Percentiles rank a stretch among this genome's conserved stretches.
Evolutionary conservation across 1,140 invertebrate species (phyloP).

Genomic region (Eumaeus atala): DNA sequence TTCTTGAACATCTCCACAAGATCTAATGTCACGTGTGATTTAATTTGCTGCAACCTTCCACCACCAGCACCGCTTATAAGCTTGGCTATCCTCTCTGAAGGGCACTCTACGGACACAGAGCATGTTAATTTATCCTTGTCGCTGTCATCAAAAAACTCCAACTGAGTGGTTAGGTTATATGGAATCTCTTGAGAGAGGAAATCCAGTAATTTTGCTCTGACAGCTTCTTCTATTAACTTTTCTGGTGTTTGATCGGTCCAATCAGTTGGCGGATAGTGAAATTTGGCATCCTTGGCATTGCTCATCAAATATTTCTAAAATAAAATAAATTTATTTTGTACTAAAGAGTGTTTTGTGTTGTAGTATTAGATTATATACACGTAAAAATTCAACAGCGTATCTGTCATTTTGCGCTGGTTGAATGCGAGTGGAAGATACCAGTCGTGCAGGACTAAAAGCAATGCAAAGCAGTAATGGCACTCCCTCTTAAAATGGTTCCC

Average conservation of each 20-base stretch:
- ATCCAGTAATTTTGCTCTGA: conserved; percentile 87
- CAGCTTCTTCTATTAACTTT: conserved; percentile 80
- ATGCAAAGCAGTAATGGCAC: too few species aligned
- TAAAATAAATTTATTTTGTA: conserved; percentile 22
- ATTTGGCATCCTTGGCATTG: conserved; percentile 77
- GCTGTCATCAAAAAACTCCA: conserved; percentile 81
- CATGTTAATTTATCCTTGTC: conserved; percentile 77
- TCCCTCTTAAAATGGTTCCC: too few species aligned
- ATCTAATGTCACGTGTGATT: conserved; percentile 70
- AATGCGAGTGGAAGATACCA: too few species aligned
- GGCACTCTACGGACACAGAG: conserved; percentile 78
- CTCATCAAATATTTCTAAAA: conserved; percentile 82
- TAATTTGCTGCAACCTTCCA: conserved; percentile 79
- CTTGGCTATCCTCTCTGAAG: conserved; percentile 75
- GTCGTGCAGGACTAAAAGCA: too few species aligned
- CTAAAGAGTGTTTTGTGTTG: too few species aligned
- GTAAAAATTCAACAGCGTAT: too few species aligned
- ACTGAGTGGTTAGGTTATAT: conserved; percentile 79
- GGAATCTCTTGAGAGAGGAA: conserved; percentile 87
- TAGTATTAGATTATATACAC: too few species aligned
- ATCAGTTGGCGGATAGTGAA: conserved; percentile 79
- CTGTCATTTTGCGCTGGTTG: too few species aligned
- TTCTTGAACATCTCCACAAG: conserved; percentile 56
- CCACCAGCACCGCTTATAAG: conserved; percentile 80
- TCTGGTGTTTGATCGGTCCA: conserved; percentile 83